Conservation (phyloP, 1,140 invertebrate genomes). For the Chlorops oryzae region DNA sequence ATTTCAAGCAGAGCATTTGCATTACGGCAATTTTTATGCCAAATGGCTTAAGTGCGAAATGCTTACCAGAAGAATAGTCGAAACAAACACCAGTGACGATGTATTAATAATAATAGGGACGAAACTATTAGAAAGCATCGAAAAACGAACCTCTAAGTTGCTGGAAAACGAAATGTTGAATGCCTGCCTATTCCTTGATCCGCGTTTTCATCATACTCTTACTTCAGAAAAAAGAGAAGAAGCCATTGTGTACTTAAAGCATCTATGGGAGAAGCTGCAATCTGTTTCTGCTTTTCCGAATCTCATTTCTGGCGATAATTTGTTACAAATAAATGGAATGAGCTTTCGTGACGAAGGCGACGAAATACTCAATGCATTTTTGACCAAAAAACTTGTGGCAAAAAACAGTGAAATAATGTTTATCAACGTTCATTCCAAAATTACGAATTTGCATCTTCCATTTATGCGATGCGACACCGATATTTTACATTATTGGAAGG, state of each 20-base stretch:
- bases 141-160: not conserved
- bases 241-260: conserved; percentile 8
- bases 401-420: too few species aligned
- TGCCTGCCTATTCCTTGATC: conserved; percentile 14
- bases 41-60: conserved; percentile 14
- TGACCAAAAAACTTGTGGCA: conserved; percentile 4
- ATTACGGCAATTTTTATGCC: conserved; percentile 17
- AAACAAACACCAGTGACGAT: too few species aligned
- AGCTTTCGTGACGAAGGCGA: conserved; percentile 8
- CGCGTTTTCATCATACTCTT: conserved; percentile 14
- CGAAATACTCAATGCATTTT: conserved; percentile 8
- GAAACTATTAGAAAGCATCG: conserved; percentile 7
- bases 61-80: conserved; percentile 10
- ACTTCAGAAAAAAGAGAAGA: conserved; percentile 3
- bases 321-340: not conserved
- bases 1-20: conserved; percentile 13
- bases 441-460: too few species aligned
- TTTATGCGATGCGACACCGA: too few species aligned
- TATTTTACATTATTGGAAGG: too few species aligned
- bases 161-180: not conserved
- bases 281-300: too few species aligned
- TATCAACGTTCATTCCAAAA: too few species aligned
- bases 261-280: conserved; percentile 11
- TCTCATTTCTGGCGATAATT: too few species aligned
- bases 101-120: too few species aligned